phyloP scores from a whole-genome alignment of 2,797 vertebrate species.

The Lagorchestes hirsutus region DNA sequence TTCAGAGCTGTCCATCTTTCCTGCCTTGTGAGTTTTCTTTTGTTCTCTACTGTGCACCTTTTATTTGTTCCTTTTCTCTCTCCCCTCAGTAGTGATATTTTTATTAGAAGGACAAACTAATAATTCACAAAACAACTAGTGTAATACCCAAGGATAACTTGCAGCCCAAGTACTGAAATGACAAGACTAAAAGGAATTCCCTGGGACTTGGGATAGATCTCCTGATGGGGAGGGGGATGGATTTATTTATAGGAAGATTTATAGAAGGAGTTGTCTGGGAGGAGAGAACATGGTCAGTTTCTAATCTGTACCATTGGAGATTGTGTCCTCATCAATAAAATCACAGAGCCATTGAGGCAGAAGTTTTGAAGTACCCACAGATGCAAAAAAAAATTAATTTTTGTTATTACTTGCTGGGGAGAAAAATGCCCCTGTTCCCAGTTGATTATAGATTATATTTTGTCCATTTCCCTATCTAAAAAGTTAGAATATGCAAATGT shows the following conservation, averaged over 20 bases:
- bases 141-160: neutral
- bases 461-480: neutral
- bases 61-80: too few relatives aligned
- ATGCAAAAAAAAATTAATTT: neutral
- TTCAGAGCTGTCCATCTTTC: too few relatives aligned
- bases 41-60: too few relatives aligned
- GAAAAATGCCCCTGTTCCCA: neutral
- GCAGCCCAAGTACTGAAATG: neutral
- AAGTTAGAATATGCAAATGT: neutral
- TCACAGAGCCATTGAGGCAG: neutral
- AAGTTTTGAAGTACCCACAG: neutral
- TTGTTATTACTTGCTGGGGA: neutral
- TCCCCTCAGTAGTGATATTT: neutral
- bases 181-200: neutral
- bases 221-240: neutral
- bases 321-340: neutral
- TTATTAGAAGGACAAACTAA: neutral
- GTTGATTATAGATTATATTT: neutral
- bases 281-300: neutral
- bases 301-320: neutral
- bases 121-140: neutral
- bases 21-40: too few relatives aligned
- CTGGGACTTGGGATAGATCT: neutral
- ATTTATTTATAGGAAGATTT: neutral
- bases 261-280: neutral